Base-by-base conservation (phyloP, 1,140 invertebrate species). In the Macrostomum lignano region DNA sequence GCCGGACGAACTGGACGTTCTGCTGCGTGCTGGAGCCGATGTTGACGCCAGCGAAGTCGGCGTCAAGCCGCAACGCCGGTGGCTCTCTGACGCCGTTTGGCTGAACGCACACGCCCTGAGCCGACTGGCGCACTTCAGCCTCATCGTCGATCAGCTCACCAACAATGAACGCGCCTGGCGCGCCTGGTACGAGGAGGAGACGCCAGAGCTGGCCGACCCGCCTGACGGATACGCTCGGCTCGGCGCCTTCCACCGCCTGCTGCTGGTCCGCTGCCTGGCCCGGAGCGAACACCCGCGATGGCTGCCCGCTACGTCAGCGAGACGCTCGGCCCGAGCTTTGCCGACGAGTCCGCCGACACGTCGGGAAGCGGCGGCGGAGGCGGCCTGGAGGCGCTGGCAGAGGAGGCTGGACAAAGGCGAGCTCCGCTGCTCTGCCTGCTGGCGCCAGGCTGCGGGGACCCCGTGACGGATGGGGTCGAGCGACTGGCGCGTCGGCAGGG, bases 241-340 rank as follows among this genome's bases (percentile, higher is more conserved):
- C 6, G 78, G 84, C 49, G 71, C 76, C 0, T 91, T 88, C 48
- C 61, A 76, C n/a, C 23, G 30, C 50, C 58, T 91, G 9, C 51
- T 93, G n/a, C 58, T 93, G 1, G 73, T 93, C 38, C 63, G 84
- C 36, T 77, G 74, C 1, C 91, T 79, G 79, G 77, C 57, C 81
- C 81, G 0, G 82, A 93, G 51, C 61, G 82, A 42, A 82, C 77
- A 2, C 62, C 91, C 7, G 81, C 78, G 0, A 81, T 86, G 61
- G 76, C 78, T 0, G 71, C 71, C 44, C 74, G 70, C 42, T 93
- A 86, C 47, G 73, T 91, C 14, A 67, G 46, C 20, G 51, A 58
- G 35, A 41, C 49, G 7, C 49, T 60, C 47, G 57, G 57, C 19
- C 14, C 37, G 19, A 72, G 43, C 55, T 91, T 79, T 49, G 75